phyloP scores from a whole-genome alignment of 1,140 invertebrate genomes.

The Bombus pyrosoma region DNA sequence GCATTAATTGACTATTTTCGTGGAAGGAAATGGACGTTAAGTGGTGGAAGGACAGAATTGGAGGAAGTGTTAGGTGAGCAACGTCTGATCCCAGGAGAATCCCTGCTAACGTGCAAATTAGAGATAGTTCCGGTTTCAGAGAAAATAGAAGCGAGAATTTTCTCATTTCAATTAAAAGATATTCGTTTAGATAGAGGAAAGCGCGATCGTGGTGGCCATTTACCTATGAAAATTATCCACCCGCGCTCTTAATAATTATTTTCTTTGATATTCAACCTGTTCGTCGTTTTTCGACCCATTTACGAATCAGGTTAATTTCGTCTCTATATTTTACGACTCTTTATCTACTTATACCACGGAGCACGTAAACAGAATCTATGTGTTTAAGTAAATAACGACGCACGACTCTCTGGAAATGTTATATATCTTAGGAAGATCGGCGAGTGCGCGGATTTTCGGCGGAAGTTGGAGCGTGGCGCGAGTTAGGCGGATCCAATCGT shows the following conservation, averaged over 20 bases:
- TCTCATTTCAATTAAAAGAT: conserved; percentile 28
- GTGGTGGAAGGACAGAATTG: neutral
- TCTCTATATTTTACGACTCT: too few species aligned
- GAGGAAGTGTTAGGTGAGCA: neutral
- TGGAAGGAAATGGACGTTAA: neutral
- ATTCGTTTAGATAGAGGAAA: neutral
- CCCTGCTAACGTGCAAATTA: neutral
- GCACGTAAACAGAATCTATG: too few species aligned
- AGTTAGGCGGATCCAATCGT: conserved; percentile 70
- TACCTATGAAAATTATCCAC: neutral
- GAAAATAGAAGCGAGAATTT: conserved; percentile 19
- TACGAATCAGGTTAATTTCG: too few species aligned
- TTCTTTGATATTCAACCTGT: too few species aligned
- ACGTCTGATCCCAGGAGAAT: neutral
- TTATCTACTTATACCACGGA: too few species aligned
- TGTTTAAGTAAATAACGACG: too few species aligned
- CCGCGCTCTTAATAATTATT: neutral
- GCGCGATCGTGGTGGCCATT: neutral
- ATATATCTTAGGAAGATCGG: neutral
- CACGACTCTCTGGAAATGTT: neutral
- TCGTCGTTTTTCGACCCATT: neutral
- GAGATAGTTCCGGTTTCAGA: neutral
- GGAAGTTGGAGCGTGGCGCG: conserved; percentile 45
- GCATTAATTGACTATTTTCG: neutral
- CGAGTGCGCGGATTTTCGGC: conserved; percentile 9